Evolutionary conservation across 2,113 vertebrate genomes (phyloP).

Genomic region (Thermophis baileyi): DNA sequence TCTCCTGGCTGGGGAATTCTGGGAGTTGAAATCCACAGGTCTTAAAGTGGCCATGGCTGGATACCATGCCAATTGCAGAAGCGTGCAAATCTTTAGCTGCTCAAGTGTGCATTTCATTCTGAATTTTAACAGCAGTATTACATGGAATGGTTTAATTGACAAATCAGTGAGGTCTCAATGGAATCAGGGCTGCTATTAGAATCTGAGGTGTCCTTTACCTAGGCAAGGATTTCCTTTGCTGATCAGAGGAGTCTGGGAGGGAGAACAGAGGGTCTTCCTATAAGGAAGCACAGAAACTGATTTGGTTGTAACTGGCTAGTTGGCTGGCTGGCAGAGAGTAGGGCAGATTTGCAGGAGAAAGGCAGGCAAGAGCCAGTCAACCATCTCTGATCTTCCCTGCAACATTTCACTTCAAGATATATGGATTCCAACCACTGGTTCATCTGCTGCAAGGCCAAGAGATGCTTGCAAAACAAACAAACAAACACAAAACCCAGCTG

Average conservation of each 20-base stretch:
- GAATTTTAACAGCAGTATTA: neutral
- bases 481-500: neutral
- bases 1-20: neutral
- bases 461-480: neutral
- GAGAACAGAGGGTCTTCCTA: no score
- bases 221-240: neutral
- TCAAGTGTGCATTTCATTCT: neutral
- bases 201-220: neutral
- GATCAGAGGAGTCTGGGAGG: neutral
- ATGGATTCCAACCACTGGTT: neutral
- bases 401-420: neutral
- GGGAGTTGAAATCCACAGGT: neutral
- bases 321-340: neutral
- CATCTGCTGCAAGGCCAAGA: neutral
- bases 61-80: neutral
- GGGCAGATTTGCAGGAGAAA: neutral
- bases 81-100: neutral
- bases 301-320: neutral
- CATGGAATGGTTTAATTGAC: neutral
- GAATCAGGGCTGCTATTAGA: neutral
- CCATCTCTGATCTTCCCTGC: neutral
- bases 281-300: neutral
- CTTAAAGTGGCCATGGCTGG: neutral
- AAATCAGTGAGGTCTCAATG: neutral
- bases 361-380: neutral